phyloP scores from a whole-genome alignment of 2,113 vertebrate genomes.

The Bujurquina vittata region DNA sequence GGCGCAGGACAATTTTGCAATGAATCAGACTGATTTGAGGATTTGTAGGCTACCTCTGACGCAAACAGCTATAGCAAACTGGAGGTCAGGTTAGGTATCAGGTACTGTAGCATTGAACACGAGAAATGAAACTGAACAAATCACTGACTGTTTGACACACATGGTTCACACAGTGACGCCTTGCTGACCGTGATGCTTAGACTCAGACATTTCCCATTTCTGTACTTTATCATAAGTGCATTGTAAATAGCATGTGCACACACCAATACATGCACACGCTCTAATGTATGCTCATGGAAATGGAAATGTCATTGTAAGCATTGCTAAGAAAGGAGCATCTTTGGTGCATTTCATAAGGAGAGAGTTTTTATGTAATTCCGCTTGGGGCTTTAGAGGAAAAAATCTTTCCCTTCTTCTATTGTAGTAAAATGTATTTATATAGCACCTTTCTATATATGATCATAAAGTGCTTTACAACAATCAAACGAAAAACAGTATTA shows the following conservation, averaged over 20 bases:
- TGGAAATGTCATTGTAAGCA: no score
- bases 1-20: slow-evolving; percentile 23
- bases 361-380: no score
- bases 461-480: no score
- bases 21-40: not conserved
- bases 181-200: not conserved
- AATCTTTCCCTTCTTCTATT: no score
- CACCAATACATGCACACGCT: no score
- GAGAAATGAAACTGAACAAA: slow-evolving; percentile 16
- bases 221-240: not conserved
- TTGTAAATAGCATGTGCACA: not conserved
- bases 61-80: not conserved
- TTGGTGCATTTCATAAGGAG: no score
- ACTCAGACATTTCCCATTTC: not conserved
- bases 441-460: no score
- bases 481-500: no score
- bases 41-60: slow-evolving; percentile 28
- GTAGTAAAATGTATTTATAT: no score
- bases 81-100: slow-evolving; percentile 35
- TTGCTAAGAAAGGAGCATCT: no score
- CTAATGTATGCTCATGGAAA: not conserved
- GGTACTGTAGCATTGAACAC: slow-evolving; percentile 23
- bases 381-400: no score
- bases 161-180: not conserved
- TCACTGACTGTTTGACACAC: not conserved